A percentile compares a stretch with the other conserved stretches of the same genome.
These are phyloP conservation scores for Charanyca ferruginea DNA, from an alignment of 2,888 invertebrate species.

Conservation along the genomic window DNA sequence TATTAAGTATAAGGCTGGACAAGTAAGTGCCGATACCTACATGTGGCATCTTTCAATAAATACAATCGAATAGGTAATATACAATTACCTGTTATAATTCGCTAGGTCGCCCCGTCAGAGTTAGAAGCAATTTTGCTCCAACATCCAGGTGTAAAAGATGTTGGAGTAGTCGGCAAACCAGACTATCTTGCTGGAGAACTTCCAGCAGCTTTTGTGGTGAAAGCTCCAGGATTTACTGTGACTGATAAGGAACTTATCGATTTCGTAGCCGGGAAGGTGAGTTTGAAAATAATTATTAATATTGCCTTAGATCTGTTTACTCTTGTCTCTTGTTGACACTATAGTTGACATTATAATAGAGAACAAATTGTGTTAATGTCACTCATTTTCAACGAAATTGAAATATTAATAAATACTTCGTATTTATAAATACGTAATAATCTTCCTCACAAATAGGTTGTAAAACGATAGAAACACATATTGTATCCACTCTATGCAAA, in stretches of 20 bases:
- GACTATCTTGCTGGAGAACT: slow-evolving; percentile 78
- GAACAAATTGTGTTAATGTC: too few relatives aligned
- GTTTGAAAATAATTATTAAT: background rate
- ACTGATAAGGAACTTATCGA: slow-evolving; percentile 77
- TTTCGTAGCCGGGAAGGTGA: slow-evolving; percentile 73
- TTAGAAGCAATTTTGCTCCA: slow-evolving; percentile 78
- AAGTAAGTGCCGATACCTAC: slow-evolving; percentile 72
- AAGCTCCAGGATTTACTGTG: slow-evolving; percentile 65
- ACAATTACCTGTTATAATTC: background rate
- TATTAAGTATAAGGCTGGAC: slow-evolving; percentile 83
- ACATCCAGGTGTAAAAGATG: slow-evolving; percentile 80
- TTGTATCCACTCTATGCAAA: too few relatives aligned
- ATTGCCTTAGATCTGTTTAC: background rate
- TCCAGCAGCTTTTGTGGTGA: slow-evolving; percentile 81
- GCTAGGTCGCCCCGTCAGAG: slow-evolving; percentile 82
- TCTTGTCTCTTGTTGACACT: too few relatives aligned
- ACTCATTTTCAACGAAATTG: too few relatives aligned
- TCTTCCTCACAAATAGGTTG: too few relatives aligned
- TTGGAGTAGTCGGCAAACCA: slow-evolving; percentile 77
- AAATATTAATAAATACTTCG: too few relatives aligned
- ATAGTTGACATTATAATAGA: too few relatives aligned
- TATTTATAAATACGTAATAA: too few relatives aligned
- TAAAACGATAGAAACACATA: too few relatives aligned
- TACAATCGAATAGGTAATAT: background rate
- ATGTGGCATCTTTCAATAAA: background rate